Evolutionary conservation across 2,888 invertebrate genomes (phyloP).

Genomic region (Sycophila texana): DNA sequence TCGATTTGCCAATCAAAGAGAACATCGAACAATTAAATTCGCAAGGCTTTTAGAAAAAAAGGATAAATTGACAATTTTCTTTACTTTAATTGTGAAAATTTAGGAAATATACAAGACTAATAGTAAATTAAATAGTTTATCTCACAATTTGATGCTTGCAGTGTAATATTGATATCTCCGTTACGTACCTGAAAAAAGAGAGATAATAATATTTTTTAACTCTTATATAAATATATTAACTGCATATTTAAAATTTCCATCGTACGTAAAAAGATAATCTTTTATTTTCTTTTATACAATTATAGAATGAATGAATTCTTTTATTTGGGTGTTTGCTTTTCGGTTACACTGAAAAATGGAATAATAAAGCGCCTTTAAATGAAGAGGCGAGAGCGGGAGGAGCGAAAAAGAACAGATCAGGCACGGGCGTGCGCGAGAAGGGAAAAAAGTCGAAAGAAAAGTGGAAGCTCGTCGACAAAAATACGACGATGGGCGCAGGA

Average conservation of each 20-base stretch:
- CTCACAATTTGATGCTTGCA: not conserved
- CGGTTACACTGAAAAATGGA: constrained; percentile 35
- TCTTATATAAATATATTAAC: not conserved
- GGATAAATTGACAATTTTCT: too few species aligned
- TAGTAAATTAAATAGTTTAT: not conserved
- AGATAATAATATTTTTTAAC: not conserved
- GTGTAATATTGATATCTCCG: not conserved
- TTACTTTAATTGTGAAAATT: too few species aligned
- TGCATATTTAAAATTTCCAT: not conserved
- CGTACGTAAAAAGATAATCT: too few species aligned
- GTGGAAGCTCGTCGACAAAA: constrained; percentile 62
- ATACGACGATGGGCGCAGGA: constrained; percentile 67
- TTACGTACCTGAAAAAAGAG: not conserved
- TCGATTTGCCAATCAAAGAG: too few species aligned
- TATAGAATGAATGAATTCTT: not conserved
- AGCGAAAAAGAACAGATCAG: constrained; percentile 18
- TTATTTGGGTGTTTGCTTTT: constrained; percentile 22
- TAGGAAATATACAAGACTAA: not conserved
- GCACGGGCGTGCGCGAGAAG: constrained; percentile 25
- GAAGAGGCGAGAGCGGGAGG: constrained; percentile 32
- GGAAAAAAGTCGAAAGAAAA: constrained; percentile 50
- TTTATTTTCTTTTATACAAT: not conserved
- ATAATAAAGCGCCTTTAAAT: constrained; percentile 56
- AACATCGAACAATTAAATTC: too few species aligned
- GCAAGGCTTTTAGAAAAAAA: too few species aligned